Conservation (phyloP, 2,797 vertebrate genomes). For the Brotogeris chrysoptera region DNA sequence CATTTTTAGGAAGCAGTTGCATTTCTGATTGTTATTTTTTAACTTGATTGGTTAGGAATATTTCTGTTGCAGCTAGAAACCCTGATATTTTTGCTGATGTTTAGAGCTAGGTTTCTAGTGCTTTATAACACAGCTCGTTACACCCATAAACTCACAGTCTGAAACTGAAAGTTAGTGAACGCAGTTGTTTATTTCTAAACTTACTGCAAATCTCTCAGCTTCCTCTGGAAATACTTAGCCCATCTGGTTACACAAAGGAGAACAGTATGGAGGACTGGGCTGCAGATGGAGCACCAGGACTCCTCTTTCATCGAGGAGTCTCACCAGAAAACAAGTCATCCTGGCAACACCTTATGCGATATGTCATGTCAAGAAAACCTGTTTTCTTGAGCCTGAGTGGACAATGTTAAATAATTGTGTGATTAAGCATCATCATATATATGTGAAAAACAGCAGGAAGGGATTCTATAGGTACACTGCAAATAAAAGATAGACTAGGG, state of each 20-base stretch:
- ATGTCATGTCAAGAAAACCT: neutral
- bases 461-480: no score
- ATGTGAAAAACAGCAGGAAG: no score
- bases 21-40: neutral
- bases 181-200: neutral
- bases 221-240: neutral
- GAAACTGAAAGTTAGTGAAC: neutral
- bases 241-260: neutral
- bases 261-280: neutral
- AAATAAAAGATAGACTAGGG: no score
- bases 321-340: neutral
- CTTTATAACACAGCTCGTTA: neutral
- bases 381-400: accelerated
- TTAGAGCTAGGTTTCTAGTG: neutral
- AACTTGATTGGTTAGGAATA: neutral
- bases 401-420: neutral
- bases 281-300: neutral
- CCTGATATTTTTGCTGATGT: neutral
- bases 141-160: neutral
- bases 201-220: neutral
- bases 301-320: neutral
- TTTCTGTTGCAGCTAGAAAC: neutral
- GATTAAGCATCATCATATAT: neutral
- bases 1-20: neutral
- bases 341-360: neutral